These are phyloP conservation scores for Clarias macrocephalus DNA, from an alignment of 2,113 vertebrate species.

Conservation along the genomic window DNA sequence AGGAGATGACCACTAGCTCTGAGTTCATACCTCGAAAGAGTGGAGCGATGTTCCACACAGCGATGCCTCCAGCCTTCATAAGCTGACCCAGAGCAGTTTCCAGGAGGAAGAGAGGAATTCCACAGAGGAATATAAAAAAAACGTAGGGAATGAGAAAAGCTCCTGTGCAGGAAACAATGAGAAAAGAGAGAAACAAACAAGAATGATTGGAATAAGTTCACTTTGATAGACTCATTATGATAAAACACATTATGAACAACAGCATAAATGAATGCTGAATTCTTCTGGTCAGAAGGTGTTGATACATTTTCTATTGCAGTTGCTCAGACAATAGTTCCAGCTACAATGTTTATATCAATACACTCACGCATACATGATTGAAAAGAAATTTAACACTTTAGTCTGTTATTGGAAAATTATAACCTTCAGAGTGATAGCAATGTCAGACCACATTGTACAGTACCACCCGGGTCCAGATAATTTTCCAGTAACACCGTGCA, in stretches of 20 bases:
- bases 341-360: background rate
- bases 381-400: background rate
- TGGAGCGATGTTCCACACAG: slow-evolving; percentile 82
- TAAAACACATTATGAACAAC: background rate
- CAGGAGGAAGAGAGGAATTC: slow-evolving; percentile 83
- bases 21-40: slow-evolving; percentile 76
- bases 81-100: slow-evolving; percentile 82
- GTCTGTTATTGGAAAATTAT: too few relatives aligned
- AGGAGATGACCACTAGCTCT: too few relatives aligned
- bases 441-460: background rate
- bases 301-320: too few relatives aligned
- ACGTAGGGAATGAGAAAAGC: slow-evolving; percentile 83
- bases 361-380: background rate
- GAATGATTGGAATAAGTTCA: background rate
- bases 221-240: background rate
- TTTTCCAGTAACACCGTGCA: background rate
- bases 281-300: background rate
- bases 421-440: background rate
- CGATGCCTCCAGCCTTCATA: slow-evolving; percentile 84
- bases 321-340: background rate
- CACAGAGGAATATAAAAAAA: slow-evolving; percentile 75
- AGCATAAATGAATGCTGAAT: background rate
- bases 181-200: background rate
- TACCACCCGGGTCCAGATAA: background rate
- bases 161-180: slow-evolving; percentile 63